A percentile compares a stretch with the other conserved stretches of the same genome.
Evolutionary conservation across 2,113 vertebrate species (phyloP).

Genomic region (Atlantisia rogersi): DNA sequence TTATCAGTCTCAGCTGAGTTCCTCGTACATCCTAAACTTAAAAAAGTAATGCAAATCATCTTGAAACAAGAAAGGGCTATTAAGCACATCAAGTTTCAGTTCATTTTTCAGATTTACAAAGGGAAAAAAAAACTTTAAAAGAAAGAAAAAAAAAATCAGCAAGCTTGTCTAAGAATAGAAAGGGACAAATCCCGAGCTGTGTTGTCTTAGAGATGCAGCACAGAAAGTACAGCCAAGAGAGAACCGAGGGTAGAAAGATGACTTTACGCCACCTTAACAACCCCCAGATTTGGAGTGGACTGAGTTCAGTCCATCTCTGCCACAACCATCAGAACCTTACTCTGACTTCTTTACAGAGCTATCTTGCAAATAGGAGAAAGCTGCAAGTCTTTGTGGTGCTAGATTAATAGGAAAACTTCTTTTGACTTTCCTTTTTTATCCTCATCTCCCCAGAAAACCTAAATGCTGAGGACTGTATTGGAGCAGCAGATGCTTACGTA

Average conservation of each 20-base stretch:
- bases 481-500: not conserved
- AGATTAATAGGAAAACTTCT: not conserved
- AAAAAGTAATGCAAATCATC: not conserved
- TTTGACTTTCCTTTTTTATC: not conserved
- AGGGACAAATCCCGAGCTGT: not conserved
- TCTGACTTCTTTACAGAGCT: not conserved
- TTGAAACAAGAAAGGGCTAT: not conserved
- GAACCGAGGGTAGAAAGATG: not conserved
- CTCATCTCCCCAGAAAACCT: not conserved
- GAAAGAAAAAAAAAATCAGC: not conserved
- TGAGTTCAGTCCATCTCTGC: not conserved
- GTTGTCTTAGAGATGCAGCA: constrained; percentile 41
- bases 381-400: not conserved
- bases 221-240: constrained; percentile 56
- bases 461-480: not conserved
- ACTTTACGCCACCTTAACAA: not conserved
- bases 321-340: not conserved
- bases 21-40: not conserved
- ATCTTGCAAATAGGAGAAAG: not conserved
- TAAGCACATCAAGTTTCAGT: constrained; percentile 4
- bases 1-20: not conserved
- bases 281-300: not conserved
- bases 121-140: not conserved
- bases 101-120: constrained; percentile 30
- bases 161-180: constrained; percentile 45